Conservation (phyloP, 2,113 vertebrate genomes). For the Dissostichus mawsoni region DNA sequence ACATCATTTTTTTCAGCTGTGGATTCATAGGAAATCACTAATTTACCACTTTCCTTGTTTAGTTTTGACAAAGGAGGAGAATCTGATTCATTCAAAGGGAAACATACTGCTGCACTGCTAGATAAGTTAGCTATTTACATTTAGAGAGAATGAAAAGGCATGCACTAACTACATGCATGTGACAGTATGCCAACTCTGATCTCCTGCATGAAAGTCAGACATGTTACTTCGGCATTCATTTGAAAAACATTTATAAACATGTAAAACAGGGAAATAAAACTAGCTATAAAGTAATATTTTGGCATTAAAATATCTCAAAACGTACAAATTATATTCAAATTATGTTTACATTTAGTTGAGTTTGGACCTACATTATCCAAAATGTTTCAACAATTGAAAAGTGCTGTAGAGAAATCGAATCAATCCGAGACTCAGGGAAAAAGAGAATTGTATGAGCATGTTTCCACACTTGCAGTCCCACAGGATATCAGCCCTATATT, state of each 20-base stretch:
- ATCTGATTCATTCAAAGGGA: background rate
- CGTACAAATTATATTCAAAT: too few relatives aligned
- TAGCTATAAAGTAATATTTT: background rate
- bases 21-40: background rate
- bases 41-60: background rate
- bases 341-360: too few relatives aligned
- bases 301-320: too few relatives aligned
- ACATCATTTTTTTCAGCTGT: background rate
- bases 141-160: background rate
- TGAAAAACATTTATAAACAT: background rate
- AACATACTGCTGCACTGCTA: background rate
- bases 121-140: background rate
- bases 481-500: slow-evolving; percentile 29
- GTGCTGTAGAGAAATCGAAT: background rate
- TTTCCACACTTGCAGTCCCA: background rate
- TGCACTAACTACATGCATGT: background rate
- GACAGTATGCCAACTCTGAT: background rate
- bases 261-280: too few relatives aligned
- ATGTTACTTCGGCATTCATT: background rate
- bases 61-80: background rate
- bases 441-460: background rate
- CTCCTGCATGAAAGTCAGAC: background rate
- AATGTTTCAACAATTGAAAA: background rate
- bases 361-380: too few relatives aligned
- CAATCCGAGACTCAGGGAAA: background rate